Evolutionary conservation across 2,113 vertebrate genomes (phyloP).

Genomic region (Orthonyx spaldingii): DNA sequence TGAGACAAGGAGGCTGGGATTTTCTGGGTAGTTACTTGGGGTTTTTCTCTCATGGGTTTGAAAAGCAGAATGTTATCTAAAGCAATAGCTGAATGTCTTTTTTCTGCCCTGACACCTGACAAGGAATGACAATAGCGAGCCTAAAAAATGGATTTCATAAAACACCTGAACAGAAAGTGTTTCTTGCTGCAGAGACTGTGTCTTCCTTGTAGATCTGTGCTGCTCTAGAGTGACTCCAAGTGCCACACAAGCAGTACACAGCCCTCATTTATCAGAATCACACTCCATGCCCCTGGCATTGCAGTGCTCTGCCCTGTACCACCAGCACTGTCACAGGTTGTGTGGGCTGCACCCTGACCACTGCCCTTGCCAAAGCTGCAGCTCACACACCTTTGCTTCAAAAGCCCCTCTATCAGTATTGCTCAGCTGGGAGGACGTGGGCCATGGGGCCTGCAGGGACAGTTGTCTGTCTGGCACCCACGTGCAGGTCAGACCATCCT

Average conservation of each 20-base stretch:
- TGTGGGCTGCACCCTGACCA: neutral
- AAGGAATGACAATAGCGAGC: neutral
- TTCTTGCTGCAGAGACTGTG: neutral
- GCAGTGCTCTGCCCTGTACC: neutral
- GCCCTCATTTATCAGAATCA: neutral
- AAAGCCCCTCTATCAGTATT: neutral
- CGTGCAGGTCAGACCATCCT: neutral
- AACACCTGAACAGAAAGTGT: neutral
- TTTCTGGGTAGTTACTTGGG: neutral
- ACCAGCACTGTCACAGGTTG: neutral
- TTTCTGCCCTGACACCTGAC: neutral
- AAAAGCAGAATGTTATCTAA: neutral
- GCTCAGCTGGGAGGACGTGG: fast-evolving
- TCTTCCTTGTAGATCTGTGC: neutral
- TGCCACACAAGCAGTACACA: neutral
- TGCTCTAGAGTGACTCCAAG: neutral
- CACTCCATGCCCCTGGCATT: neutral
- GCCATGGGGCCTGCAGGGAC: neutral
- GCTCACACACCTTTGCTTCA: neutral
- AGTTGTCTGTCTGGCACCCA: neutral
- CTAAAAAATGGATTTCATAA: neutral
- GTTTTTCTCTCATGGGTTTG: neutral
- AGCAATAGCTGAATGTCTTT: neutral
- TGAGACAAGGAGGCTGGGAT: neutral
- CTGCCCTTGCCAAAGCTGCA: neutral